Evolutionary conservation across 1,140 invertebrate genomes (phyloP).

Genomic region (Neotoxoptera formosana): DNA sequence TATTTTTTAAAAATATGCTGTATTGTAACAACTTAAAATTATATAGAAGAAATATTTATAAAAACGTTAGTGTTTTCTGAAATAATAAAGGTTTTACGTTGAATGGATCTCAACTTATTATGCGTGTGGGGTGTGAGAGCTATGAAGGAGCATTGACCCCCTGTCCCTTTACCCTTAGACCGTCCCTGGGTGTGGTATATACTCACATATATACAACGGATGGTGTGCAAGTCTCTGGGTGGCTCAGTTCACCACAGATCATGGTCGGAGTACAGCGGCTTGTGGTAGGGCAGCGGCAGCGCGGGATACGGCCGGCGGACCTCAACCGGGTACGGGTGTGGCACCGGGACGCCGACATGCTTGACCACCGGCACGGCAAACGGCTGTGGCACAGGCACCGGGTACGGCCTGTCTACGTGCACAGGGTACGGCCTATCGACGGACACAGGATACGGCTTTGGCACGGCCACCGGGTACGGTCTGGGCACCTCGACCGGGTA

Average conservation of each 20-base stretch:
- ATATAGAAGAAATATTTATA: too few relatives aligned
- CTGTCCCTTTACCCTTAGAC: too few relatives aligned
- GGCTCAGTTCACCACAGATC: slow-evolving; percentile 19
- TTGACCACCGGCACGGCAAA: slow-evolving; percentile 57
- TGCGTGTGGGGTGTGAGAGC: too few relatives aligned
- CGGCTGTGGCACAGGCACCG: slow-evolving; percentile 59
- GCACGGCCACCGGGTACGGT: slow-evolving; percentile 61
- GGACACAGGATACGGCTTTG: slow-evolving; percentile 60
- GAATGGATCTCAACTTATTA: too few relatives aligned
- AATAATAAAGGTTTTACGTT: too few relatives aligned
- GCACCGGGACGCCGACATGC: slow-evolving; percentile 55
- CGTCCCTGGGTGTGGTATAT: neutral
- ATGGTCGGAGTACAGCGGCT: slow-evolving; percentile 34
- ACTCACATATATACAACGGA: neutral
- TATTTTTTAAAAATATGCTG: too few relatives aligned
- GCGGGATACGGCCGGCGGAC: slow-evolving; percentile 44
- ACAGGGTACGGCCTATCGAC: slow-evolving; percentile 60
- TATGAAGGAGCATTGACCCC: too few relatives aligned
- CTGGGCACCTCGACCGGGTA: slow-evolving; percentile 61
- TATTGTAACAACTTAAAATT: too few relatives aligned
- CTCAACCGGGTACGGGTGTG: slow-evolving; percentile 12
- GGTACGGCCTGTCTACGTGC: slow-evolving; percentile 60
- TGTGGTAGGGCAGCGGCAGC: slow-evolving; percentile 10
- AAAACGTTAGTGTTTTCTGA: too few relatives aligned
- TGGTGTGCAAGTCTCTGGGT: too few relatives aligned